Base-by-base conservation (phyloP, 2,888 invertebrate species). In the Diaphora mendica region DNA sequence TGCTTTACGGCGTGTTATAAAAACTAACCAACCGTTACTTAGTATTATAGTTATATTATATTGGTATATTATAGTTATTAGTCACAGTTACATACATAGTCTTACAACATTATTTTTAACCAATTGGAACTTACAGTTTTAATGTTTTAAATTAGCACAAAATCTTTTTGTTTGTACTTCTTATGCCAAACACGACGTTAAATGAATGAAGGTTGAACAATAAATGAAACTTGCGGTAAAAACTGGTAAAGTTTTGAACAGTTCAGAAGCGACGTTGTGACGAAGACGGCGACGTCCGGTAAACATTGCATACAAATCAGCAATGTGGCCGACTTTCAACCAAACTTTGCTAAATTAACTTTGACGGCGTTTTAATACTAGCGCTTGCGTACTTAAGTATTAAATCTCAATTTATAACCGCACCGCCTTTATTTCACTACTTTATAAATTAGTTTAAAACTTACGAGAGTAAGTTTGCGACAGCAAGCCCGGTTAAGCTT, bases 251-350 rank as follows among this genome's bases (percentile, higher is more conserved):
- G 85, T 91, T 91, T 88, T 77, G 88, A 91, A 88, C 89, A 87
- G 84, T 84, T 86, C 74, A 79, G 82, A 83, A 85, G 78, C 76
- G 80, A 80, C 77, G 84, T 68, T 84, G 85, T 76, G 80, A 80
- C 77, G 86, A 48, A 48, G 48, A 87, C 87, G 86, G 81, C 51
- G 81, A 83, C 79, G 85, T 81, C 84, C 86, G 82, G 85, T 85
- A 83, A 85, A 88, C 85, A 86, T 85, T 86, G 90, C 88, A 91
- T 92, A 91, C 91, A 90, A 93, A 92, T 91, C 89, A 91, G 90
- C 78, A 79, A 77, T 84, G 84, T 83, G 86, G 86, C 86, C 80
- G 79, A 88, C 79, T 81, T 82, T 77, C 83, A 82, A 82, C 81
- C 77, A 86, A 91, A 92, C 89, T 92, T 90, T 81, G 85, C 80